Base-by-base conservation (phyloP, 2,888 invertebrate species). In the Palloptera scutellata region DNA sequence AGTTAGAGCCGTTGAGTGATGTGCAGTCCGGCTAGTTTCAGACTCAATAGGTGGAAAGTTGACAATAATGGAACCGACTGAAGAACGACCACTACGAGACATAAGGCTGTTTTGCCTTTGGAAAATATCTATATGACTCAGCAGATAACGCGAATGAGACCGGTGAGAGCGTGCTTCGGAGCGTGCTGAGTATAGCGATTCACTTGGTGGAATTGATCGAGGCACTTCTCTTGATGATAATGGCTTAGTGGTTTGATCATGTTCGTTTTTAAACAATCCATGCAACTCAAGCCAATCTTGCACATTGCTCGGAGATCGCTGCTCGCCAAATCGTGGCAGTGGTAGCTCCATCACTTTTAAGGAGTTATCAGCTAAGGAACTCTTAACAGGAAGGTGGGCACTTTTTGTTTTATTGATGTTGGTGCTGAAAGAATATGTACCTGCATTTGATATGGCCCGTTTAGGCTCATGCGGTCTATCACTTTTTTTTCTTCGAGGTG, bases 401-500 rank as follows among this genome's bases (percentile, higher is more conserved):
- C 66, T 68, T 69, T 65, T 61, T 64, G 70, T 67, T 72, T 69
- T 72, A 70, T 51, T 70, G 66, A 55, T 68, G 74, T 52, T 74
- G 59, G 19, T 59, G 52, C 20, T 51, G 52, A 13, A 52, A 58
- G 72, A 42, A 60, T 67, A 70, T 72, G 71, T 79, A 80, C 81
- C 78, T 83, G 81, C 30, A 48, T 54, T 58, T 51, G 67, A 57
- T 67, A 69, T 48, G 11, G 61, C 19, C 41, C 67, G 57, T 8
- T 54, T 43, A 9, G 57, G 59, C 41, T 67, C 66, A 51, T 76
- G 73, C 15, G 69, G 66, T 61, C 64, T 67, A 64, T 75, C 75
- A 55, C 69, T 74, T 66, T 75, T 75, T 66, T 76, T 79, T 68
- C 87, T 85, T 83, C 91, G 91, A 54, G 91, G 92, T 40, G 92